Base-by-base conservation (phyloP, 37 sponge, comb jelly and placozoan genomes). In the Lycopodina hypogea region DNA sequence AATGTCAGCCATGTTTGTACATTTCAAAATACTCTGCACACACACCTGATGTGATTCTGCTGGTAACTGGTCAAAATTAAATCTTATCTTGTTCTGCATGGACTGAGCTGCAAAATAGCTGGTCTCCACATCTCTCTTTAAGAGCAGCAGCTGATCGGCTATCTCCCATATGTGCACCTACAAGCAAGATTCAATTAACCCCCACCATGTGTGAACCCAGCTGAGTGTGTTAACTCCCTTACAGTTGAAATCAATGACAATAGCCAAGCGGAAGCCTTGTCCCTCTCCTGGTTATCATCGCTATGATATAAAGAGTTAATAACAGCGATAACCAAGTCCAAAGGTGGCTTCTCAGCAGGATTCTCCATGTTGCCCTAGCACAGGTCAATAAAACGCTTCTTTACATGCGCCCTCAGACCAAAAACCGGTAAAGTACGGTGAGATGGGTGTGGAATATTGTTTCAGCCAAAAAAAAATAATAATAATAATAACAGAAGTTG, bases 101-200 rank as follows among this genome's bases (percentile, higher is more conserved):
- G 95, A 92, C 60, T 92, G 89, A n/a, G 95, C 95, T 26, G 95
- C 95, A 83, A 91, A 95, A 59, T 88, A 81, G 66, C 90, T 85
- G 28, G 82, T 77, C 58, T 75, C 76, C 18, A 76, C 51, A 72
- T 92, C 87, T 38, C 80, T 68, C 32, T 92, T 73, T 18, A 92
- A 67, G 0, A 73, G 80, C 33, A 95, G 74, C 34, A 95, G 55
- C 59, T 91, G 87, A 50, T 95, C 90, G 17, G 93, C 86, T 19
- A 95, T 66, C 69, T 92, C 84, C 95, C 95, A 95, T 26, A 93
- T 93, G 36, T 93, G 70, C 56, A 93, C 82, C 93, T 93, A 74
- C 39, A 48, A 52, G 23, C 19, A 60, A 17, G 52, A 50, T 4
- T 32, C 48, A 45, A 45, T 45, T 45, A 71, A 21, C 32, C 35